phyloP scores from a whole-genome alignment of 2,888 invertebrate genomes.

The Pelosia muscerda region DNA sequence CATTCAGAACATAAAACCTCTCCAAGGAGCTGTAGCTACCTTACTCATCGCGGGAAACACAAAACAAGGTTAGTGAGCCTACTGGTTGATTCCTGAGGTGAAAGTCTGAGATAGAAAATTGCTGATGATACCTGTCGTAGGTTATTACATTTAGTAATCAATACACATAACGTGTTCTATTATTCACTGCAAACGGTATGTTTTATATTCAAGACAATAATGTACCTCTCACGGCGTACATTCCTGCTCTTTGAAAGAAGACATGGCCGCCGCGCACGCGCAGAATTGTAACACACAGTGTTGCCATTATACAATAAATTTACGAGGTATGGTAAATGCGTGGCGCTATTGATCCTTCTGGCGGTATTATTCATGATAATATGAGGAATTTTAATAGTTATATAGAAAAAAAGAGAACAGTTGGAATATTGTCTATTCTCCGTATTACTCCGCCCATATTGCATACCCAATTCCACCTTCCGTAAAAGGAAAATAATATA shows the following conservation, averaged over 20 bases:
- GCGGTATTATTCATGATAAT: background rate
- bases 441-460: too few species aligned
- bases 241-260: conserved; percentile 54
- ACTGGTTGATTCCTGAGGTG: too few species aligned
- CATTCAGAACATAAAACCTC: too few species aligned
- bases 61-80: too few species aligned
- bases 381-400: background rate
- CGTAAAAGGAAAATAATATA: too few species aligned
- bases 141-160: background rate
- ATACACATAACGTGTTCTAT: conserved; percentile 11
- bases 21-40: too few species aligned
- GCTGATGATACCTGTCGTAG: too few species aligned
- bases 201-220: conserved; percentile 40
- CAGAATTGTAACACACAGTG: conserved; percentile 50
- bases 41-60: too few species aligned
- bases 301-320: conserved; percentile 44
- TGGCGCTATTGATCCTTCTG: conserved; percentile 2
- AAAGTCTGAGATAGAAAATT: background rate
- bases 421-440: background rate
- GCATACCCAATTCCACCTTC: too few species aligned
- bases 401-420: background rate
- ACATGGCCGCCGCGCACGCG: conserved; percentile 53
- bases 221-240: conserved; percentile 45
- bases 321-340: conserved; percentile 13
- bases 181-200: conserved; percentile 23